Evolutionary conservation across 2,888 invertebrate species (phyloP).

Genomic region (Scrobipalpa costella): DNA sequence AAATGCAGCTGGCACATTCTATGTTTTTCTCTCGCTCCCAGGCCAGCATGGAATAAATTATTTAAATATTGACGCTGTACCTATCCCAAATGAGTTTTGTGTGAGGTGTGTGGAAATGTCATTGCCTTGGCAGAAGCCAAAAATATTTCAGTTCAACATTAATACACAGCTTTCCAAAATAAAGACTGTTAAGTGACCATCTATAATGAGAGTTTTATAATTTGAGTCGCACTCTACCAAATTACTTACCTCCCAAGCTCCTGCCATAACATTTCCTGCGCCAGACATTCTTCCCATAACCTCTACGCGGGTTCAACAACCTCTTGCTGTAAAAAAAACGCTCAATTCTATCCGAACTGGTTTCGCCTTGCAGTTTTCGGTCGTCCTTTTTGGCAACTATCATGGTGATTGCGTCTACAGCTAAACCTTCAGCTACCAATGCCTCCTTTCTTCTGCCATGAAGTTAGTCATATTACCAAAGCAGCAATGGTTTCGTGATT

Average conservation of each 20-base stretch:
- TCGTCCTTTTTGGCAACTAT: slow-evolving; percentile 28
- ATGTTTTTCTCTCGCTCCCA: too few species aligned
- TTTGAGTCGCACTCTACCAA: not conserved
- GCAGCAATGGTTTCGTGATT: not conserved
- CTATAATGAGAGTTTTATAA: too few species aligned
- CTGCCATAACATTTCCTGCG: slow-evolving; percentile 21
- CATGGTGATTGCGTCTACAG: not conserved
- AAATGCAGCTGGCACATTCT: too few species aligned
- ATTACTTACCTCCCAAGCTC: not conserved
- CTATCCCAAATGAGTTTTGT: too few species aligned
- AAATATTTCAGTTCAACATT: too few species aligned
- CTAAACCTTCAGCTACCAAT: not conserved
- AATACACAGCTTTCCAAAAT: too few species aligned
- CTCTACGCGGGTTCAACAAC: slow-evolving; percentile 40
- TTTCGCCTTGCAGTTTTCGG: slow-evolving; percentile 33
- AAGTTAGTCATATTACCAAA: not conserved
- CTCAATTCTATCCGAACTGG: slow-evolving; percentile 37
- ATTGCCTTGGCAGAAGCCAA: too few species aligned
- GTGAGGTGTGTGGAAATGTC: too few species aligned
- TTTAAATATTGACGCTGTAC: too few species aligned
- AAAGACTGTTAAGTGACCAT: too few species aligned
- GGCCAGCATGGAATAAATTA: too few species aligned
- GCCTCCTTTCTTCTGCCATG: not conserved
- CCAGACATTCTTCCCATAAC: slow-evolving; percentile 55
- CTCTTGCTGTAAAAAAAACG: slow-evolving; percentile 34